Percentiles rank a stretch among this genome's conserved stretches.
phyloP scores from a whole-genome alignment of 2,113 vertebrate genomes.

The Typhlomys cinereus region DNA sequence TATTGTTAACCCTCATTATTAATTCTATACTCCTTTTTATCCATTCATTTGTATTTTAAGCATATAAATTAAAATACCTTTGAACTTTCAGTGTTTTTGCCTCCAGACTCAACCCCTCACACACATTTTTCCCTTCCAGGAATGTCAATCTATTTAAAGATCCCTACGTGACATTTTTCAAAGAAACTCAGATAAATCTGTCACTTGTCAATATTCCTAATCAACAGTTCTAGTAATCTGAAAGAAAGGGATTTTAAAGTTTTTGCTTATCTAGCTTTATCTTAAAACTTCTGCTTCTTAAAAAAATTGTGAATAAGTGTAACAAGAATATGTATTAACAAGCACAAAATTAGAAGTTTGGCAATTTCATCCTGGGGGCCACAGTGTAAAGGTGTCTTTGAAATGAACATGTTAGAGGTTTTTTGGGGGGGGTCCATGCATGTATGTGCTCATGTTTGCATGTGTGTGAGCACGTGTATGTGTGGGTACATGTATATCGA shows the following conservation, averaged over 20 bases:
- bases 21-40: background rate
- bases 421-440: too few relatives aligned
- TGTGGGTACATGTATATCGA: too few relatives aligned
- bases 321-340: background rate
- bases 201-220: background rate
- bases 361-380: background rate
- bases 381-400: background rate
- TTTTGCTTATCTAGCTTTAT: too few relatives aligned
- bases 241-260: too few relatives aligned
- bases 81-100: background rate
- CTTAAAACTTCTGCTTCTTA: too few relatives aligned
- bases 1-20: background rate
- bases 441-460: too few relatives aligned
- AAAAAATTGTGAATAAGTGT: too few relatives aligned
- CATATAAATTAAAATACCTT: background rate
- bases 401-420: too few relatives aligned
- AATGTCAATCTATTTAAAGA: background rate
- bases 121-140: background rate
- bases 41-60: background rate
- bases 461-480: too few relatives aligned
- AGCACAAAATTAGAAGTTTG: background rate
- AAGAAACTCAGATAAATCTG: constrained; percentile 2
- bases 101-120: background rate
- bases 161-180: background rate
- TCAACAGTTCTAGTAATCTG: background rate